A percentile compares a stretch with the other conserved stretches of the same genome.
These are phyloP conservation scores for Lordiphosa stackelbergi DNA, from an alignment of 1,140 invertebrate genomes.

Conservation along the genomic window DNA sequence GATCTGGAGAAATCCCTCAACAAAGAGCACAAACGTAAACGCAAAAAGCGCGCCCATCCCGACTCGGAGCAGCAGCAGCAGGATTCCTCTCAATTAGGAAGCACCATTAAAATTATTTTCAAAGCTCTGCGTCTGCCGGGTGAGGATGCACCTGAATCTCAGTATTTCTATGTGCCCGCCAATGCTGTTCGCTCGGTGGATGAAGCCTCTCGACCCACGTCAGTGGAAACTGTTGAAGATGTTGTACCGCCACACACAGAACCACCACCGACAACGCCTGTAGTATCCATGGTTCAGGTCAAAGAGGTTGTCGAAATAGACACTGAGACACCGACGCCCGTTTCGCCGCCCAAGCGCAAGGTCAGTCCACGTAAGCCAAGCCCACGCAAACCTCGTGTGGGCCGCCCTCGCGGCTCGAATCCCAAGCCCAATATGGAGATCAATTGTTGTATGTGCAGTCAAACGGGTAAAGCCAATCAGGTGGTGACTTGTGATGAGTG, in stretches of 20 bases:
- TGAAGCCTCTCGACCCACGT: slow-evolving; percentile 70
- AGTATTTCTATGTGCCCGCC: slow-evolving; percentile 75
- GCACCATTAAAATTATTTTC: slow-evolving; percentile 82
- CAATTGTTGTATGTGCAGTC: slow-evolving; percentile 58
- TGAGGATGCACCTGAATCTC: slow-evolving; percentile 76
- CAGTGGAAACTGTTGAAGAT: slow-evolving; percentile 75
- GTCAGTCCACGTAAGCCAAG: slow-evolving; percentile 58
- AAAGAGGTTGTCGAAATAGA: slow-evolving; percentile 15
- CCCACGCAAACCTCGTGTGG: slow-evolving; percentile 53
- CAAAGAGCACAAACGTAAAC: slow-evolving; percentile 84
- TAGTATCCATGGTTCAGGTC: slow-evolving; percentile 25
- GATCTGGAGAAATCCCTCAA: slow-evolving; percentile 80
- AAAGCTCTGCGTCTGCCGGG: slow-evolving; percentile 89
- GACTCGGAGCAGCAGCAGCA: slow-evolving; percentile 70
- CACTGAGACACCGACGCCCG: background rate
- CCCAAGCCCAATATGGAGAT: slow-evolving; percentile 48
- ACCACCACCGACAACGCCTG: slow-evolving; percentile 15
- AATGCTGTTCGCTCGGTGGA: slow-evolving; percentile 74
- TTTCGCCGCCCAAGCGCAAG: slow-evolving; percentile 38
- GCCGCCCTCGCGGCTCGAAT: slow-evolving; percentile 42
- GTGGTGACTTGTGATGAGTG: slow-evolving; percentile 92
- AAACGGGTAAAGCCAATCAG: slow-evolving; percentile 62
- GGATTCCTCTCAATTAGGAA: slow-evolving; percentile 77
- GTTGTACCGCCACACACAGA: slow-evolving; percentile 18
- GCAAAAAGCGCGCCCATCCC: slow-evolving; percentile 81